These are phyloP conservation scores for Scylla paramamosain DNA, from an alignment of 1,140 invertebrate species.

Conservation along the genomic window DNA sequence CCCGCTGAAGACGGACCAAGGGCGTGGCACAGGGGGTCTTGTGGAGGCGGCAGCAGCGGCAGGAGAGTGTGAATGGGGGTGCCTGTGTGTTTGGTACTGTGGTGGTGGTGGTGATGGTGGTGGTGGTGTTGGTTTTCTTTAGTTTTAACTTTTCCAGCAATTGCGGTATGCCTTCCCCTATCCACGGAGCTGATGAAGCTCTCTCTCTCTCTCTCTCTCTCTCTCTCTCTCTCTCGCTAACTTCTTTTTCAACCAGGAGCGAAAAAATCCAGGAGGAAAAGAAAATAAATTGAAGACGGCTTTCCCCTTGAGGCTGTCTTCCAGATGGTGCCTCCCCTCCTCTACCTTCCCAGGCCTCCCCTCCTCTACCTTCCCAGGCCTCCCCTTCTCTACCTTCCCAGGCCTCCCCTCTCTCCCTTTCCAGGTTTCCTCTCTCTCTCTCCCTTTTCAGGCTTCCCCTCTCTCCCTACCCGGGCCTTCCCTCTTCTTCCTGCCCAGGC, in stretches of 20 bases:
- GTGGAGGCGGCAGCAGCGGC: background rate
- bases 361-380: no score
- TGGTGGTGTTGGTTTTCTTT: background rate
- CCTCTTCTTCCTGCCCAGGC: background rate
- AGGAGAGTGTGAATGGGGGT: no score
- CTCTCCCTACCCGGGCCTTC: background rate
- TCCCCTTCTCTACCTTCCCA: no score
- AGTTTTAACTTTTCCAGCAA: background rate
- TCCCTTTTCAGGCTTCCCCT: background rate
- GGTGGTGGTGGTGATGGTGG: background rate
- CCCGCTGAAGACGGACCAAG: background rate
- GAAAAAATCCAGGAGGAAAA: background rate
- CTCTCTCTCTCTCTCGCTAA: background rate
- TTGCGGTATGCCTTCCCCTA: background rate
- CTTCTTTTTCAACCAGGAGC: background rate
- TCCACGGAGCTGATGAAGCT: no score
- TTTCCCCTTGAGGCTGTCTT: background rate
- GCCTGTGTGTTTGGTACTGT: no score
- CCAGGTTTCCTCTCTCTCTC: background rate
- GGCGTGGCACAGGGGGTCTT: background rate
- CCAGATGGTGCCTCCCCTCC: background rate
- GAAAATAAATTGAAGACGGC: background rate
- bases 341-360: no score
- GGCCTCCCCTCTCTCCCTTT: no score
- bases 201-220: constrained; percentile 27